These are phyloP conservation scores for Drosophila demipolita DNA, from an alignment of 2,888 invertebrate genomes.

Conservation along the genomic window DNA sequence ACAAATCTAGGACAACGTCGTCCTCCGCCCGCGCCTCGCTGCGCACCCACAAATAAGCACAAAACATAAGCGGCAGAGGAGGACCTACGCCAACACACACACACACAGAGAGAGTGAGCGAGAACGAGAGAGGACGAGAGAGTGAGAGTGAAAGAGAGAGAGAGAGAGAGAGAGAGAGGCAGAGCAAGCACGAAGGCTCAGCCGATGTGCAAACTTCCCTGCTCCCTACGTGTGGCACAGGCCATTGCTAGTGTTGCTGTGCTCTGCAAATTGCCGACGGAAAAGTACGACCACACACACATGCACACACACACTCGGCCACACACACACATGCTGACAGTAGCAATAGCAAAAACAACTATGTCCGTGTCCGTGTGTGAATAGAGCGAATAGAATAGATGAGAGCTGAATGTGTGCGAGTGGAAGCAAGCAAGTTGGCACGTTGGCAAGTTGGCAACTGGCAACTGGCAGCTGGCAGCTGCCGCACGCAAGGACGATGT, in stretches of 20 bases:
- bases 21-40: conserved; percentile 40
- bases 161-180: conserved; percentile 10
- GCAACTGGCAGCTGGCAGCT: not conserved
- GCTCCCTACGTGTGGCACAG: conserved; percentile 38
- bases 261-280: conserved; percentile 71
- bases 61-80: conserved; percentile 61
- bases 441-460: not conserved
- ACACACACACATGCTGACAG: conserved; percentile 17
- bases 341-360: conserved; percentile 45
- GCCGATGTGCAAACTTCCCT: conserved; percentile 29
- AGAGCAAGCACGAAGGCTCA: conserved; percentile 37
- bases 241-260: conserved; percentile 23
- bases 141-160: conserved; percentile 14
- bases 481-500: conserved; percentile 62
- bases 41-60: conserved; percentile 65
- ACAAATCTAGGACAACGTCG: conserved; percentile 84
- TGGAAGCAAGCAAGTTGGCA: conserved; percentile 31
- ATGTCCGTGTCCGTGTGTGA: conserved; percentile 40
- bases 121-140: conserved; percentile 24
- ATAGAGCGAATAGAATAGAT: conserved; percentile 52
- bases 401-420: conserved; percentile 24
- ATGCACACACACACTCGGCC: conserved; percentile 11
- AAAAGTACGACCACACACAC: conserved; percentile 60
- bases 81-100: conserved; percentile 61
- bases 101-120: conserved; percentile 24